Evolutionary conservation across 2,888 invertebrate genomes (phyloP).

Genomic region (Chironomus riparius): DNA sequence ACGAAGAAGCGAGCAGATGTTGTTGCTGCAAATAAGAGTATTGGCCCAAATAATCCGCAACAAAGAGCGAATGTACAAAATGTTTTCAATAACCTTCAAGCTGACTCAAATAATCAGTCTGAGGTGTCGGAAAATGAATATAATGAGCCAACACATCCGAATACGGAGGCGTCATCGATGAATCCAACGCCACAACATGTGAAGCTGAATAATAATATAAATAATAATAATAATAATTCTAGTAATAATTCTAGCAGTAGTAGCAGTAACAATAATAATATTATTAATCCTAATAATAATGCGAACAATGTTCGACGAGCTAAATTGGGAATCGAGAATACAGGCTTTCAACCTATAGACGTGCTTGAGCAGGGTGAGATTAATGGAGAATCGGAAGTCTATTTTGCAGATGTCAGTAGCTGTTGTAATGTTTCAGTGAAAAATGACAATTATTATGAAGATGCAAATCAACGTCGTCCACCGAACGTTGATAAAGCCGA

Average conservation of each 20-base stretch:
- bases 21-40: conserved; percentile 43
- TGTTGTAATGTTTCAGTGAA: conserved; percentile 69
- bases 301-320: neutral
- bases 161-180: neutral
- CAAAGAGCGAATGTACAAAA: conserved; percentile 45
- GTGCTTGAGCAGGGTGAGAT: conserved; percentile 31
- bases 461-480: conserved; percentile 32
- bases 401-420: conserved; percentile 78
- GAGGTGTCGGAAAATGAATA: conserved; percentile 34
- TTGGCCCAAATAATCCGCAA: conserved; percentile 35
- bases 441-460: conserved; percentile 43
- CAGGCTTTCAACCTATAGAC: conserved; percentile 66
- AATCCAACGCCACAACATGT: conserved; percentile 16
- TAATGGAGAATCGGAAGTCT: conserved; percentile 66
- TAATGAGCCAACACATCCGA: conserved; percentile 38
- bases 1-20: conserved; percentile 47
- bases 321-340: conserved; percentile 58
- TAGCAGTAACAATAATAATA: neutral
- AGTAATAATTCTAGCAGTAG: neutral
- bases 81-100: conserved; percentile 33
- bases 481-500: conserved; percentile 31
- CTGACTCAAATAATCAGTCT: conserved; percentile 18
- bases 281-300: no score
- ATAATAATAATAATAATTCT: neutral
- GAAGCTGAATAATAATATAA: neutral